phyloP scores from a whole-genome alignment of 2,797 vertebrate genomes.

The Pangasius larnaudii region DNA sequence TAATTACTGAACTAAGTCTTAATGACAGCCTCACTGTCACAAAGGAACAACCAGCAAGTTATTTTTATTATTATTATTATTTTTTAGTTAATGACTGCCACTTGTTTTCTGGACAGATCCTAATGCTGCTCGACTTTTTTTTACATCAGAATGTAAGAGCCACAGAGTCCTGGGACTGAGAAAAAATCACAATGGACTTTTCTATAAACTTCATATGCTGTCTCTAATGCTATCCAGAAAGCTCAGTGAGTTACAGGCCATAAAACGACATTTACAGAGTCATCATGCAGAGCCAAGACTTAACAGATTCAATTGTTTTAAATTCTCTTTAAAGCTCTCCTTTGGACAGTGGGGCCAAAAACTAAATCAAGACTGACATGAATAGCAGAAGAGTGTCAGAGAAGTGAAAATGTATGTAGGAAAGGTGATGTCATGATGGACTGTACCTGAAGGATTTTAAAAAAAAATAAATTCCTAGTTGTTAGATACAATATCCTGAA shows the following conservation, averaged over 20 bases:
- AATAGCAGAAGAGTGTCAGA: conserved; percentile 50
- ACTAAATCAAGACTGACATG: conserved; percentile 61
- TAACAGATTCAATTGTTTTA: conserved; percentile 68
- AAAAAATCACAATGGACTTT: neutral
- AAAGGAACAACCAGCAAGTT: neutral
- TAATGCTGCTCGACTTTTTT: neutral
- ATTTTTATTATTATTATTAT: neutral
- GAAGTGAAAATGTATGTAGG: conserved; percentile 55
- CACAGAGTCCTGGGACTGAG: neutral
- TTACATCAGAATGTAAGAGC: conserved; percentile 26
- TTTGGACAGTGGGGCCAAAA: conserved; percentile 51
- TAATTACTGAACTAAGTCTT: neutral
- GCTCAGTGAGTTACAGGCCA: conserved; percentile 60
- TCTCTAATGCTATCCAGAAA: conserved; percentile 35
- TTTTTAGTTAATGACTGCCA: neutral
- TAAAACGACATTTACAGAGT: conserved; percentile 57
- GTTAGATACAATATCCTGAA: neutral
- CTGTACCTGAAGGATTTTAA: conserved; percentile 28
- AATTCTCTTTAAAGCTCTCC: conserved; percentile 63
- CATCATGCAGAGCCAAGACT: conserved; percentile 58
- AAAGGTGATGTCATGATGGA: conserved; percentile 53
- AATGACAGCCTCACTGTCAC: neutral
- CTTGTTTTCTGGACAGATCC: neutral
- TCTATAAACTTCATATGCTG: conserved; percentile 19
- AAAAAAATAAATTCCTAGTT: conserved; percentile 27